phyloP scores from a whole-genome alignment of 2,797 vertebrate species.

The Sebastiscus albofasciatus region DNA sequence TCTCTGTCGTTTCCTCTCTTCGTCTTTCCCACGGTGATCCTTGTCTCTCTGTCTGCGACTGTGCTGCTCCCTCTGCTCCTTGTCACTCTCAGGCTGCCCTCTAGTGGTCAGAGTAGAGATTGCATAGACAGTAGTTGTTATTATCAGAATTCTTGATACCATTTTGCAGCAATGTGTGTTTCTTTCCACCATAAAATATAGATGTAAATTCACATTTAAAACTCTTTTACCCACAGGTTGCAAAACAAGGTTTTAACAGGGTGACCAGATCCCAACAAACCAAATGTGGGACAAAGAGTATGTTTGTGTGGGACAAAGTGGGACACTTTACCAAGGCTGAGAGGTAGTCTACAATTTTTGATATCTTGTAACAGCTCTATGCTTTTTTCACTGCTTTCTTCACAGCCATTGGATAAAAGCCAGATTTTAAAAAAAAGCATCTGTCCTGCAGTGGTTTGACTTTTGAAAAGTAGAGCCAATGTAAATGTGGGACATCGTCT shows the following conservation, averaged over 20 bases:
- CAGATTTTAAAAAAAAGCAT: too few species aligned
- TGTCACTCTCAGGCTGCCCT: slow-evolving; percentile 89
- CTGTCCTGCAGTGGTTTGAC: too few species aligned
- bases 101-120: slow-evolving; percentile 58
- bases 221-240: neutral
- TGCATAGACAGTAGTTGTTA: neutral
- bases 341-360: too few species aligned
- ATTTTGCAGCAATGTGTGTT: neutral
- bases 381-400: too few species aligned
- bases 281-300: too few species aligned
- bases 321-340: too few species aligned
- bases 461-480: too few species aligned
- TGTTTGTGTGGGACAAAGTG: too few species aligned
- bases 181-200: neutral
- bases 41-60: slow-evolving; percentile 90
- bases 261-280: too few species aligned
- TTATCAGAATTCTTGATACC: neutral
- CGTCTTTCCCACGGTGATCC: slow-evolving; percentile 89
- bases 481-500: too few species aligned
- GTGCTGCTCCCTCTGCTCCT: slow-evolving; percentile 90
- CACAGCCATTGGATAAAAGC: too few species aligned
- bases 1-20: slow-evolving; percentile 90
- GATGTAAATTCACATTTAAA: neutral
- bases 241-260: neutral
- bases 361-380: too few species aligned